Percentiles rank a stretch among this genome's conserved stretches.
Evolutionary conservation across 2,888 invertebrate species (phyloP).

Genomic region (Phrixothrix hirtus): DNA sequence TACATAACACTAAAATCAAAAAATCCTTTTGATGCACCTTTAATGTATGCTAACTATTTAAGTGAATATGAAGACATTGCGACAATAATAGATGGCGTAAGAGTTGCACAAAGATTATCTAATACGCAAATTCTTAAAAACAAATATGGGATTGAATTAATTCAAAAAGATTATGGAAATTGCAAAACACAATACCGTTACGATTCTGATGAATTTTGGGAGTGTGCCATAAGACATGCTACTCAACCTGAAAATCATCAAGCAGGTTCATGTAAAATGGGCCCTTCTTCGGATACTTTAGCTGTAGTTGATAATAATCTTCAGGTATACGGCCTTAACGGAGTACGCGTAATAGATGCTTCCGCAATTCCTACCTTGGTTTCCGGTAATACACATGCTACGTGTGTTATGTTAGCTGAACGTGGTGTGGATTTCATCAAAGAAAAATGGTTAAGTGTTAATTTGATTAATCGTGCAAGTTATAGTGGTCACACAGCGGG

Average conservation of each 20-base stretch:
- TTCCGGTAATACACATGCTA: conserved; percentile 54
- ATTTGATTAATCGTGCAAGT: conserved; percentile 19
- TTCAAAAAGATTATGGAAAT: conserved; percentile 57
- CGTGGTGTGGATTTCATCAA: conserved; percentile 52
- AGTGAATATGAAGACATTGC: conserved; percentile 67
- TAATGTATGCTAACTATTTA: conserved; percentile 80
- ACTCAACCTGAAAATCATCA: conserved; percentile 85
- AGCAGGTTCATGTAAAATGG: conserved; percentile 83
- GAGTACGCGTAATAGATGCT: conserved; percentile 59
- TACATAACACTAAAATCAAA: conserved; percentile 65
- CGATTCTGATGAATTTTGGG: conserved; percentile 73
- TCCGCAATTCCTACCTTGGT: conserved; percentile 53
- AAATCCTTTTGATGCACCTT: conserved; percentile 70
- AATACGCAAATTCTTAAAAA: conserved; percentile 62
- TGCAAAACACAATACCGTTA: conserved; percentile 56
- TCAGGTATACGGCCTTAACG: conserved; percentile 65
- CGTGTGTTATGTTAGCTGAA: conserved; percentile 54
- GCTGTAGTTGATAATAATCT: conserved; percentile 76
- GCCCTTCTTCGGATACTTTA: conserved; percentile 68
- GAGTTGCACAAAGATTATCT: conserved; percentile 62
- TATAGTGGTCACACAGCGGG: background rate
- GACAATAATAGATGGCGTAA: conserved; percentile 66
- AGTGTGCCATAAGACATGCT: conserved; percentile 69
- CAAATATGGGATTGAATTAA: conserved; percentile 62
- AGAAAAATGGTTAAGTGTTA: conserved; percentile 42